phyloP scores from a whole-genome alignment of 2,113 vertebrate species.

The Anthoscopus minutus region DNA sequence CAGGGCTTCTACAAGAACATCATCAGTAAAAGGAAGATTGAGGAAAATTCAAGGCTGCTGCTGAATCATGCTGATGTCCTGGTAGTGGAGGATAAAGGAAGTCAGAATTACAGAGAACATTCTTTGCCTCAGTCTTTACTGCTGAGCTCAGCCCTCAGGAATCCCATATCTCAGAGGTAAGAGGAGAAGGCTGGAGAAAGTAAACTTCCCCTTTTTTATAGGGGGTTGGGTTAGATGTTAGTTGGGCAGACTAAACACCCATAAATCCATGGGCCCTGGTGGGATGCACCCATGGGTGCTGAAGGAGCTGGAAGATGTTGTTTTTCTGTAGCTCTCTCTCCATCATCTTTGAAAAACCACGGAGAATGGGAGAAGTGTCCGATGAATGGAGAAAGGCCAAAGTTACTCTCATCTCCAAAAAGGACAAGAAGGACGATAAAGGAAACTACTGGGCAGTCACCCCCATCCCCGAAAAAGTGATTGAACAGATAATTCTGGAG shows the following conservation, averaged over 20 bases:
- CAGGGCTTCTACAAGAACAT: background rate
- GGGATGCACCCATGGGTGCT: background rate
- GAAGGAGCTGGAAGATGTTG: background rate
- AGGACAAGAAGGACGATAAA: background rate
- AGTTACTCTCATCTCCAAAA: background rate
- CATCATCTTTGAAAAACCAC: background rate
- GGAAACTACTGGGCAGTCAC: background rate
- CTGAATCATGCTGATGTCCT: background rate
- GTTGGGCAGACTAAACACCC: background rate
- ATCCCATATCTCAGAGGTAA: background rate
- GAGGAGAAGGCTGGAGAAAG: background rate
- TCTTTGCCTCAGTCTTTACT: background rate
- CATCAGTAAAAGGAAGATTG: background rate
- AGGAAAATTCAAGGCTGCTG: rapidly evolving
- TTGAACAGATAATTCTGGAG: background rate
- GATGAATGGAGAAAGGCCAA: background rate
- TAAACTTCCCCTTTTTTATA: background rate
- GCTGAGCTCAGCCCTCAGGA: background rate
- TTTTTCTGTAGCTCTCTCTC: background rate
- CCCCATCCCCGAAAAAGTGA: background rate
- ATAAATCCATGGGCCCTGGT: background rate
- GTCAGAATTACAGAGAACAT: background rate
- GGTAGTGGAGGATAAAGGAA: background rate
- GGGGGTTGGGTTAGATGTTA: too few relatives aligned
- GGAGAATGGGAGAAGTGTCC: background rate